Base-by-base conservation (phyloP, 2,888 invertebrate species). In the Campaea margaritaria region DNA sequence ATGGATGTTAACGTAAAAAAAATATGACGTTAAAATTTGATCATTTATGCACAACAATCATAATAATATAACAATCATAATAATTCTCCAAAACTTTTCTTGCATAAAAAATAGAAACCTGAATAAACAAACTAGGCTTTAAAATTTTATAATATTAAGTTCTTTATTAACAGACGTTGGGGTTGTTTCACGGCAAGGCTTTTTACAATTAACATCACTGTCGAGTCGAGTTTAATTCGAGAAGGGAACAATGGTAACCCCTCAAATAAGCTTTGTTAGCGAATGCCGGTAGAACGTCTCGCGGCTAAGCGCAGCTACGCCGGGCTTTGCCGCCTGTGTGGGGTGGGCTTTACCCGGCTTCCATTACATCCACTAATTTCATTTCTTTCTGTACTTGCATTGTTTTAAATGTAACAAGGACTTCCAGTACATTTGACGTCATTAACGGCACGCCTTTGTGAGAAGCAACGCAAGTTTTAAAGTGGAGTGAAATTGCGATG, bases 211-310 rank as follows among this genome's bases (percentile, higher is more conserved):
- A 34, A 3, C 34, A 34, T 11, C 34, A 38, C 0, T 39, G 4
- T 13, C 9, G 14, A 39, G 14, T 39, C 45, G 45, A 31, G 27
- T 45, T 16, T 0, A 4, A 4, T 55, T 75, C 78, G 79, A 76
- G 65, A 64, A 65, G 2, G 51, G 4, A 59, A 82, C 83, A 79
- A 44, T 21, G 58, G 59, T 50, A 42, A 15, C 43, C 21, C 36
- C 46, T 45, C 75, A 81, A 85, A 86, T 85, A 85, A 85, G 85
- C 86, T 85, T 86, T 78, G 84, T 86, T 82, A 83, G 75, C 52
- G 58, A 64, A 69, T 54, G 62, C 62, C 69, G 61, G 68, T 63
- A 68, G 65, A 64, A 58, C 62, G 71, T 59, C 64, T 68, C 63
- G 65, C 69, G 65, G 67, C 46, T 46, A 42, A 51, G 42, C 51